phyloP scores from a whole-genome alignment of 2,797 vertebrate species.

The Phrynocephalus guinanensis region DNA sequence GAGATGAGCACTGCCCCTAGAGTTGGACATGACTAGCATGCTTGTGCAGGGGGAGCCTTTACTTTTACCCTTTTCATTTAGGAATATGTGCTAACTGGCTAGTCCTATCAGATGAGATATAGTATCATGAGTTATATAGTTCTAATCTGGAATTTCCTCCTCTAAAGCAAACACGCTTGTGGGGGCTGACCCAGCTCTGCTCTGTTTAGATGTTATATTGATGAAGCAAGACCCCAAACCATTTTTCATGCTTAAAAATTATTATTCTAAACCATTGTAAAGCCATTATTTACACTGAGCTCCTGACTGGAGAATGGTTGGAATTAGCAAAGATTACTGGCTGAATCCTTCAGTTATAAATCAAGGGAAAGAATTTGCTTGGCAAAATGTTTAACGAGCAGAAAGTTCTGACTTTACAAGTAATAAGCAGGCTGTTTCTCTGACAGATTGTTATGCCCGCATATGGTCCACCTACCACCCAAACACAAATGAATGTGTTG shows the following conservation, averaged over 20 bases:
- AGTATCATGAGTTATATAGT: conserved; percentile 40
- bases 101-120: conserved; percentile 49
- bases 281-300: conserved; percentile 48
- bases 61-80: conserved; percentile 5
- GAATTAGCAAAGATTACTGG: conserved; percentile 25
- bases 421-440: background rate
- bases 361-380: conserved; percentile 21
- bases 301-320: conserved; percentile 49
- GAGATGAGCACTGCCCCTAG: no score
- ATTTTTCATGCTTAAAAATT: conserved; percentile 51
- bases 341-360: conserved; percentile 38
- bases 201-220: conserved; percentile 43
- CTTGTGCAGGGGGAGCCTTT: no score
- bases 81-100: conserved; percentile 44
- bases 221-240: conserved; percentile 54
- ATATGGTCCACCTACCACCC: background rate
- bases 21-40: no score
- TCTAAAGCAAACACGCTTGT: conserved; percentile 56
- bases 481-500: background rate
- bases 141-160: conserved; percentile 61
- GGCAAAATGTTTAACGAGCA: conserved; percentile 33
- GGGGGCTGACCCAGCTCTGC: conserved; percentile 50
- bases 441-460: background rate
- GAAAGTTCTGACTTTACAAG: conserved; percentile 29
- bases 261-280: conserved; percentile 44